These are phyloP conservation scores for Alca torda DNA, from an alignment of 2,797 vertebrate species.

Conservation along the genomic window DNA sequence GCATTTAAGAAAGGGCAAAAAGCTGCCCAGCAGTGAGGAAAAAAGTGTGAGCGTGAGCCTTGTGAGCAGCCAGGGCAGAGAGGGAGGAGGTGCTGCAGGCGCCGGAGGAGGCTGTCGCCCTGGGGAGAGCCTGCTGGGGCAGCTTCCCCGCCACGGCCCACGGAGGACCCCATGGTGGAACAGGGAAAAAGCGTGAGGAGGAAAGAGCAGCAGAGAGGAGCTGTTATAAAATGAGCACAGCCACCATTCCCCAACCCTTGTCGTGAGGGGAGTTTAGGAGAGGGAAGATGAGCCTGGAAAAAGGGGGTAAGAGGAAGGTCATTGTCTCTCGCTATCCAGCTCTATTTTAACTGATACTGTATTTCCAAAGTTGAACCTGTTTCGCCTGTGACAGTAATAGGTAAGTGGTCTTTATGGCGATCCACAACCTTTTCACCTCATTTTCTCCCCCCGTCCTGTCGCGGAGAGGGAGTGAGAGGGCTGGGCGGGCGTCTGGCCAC, in stretches of 20 bases:
- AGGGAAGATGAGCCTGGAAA: not conserved
- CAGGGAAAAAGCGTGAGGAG: not conserved
- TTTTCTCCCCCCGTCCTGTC: not conserved
- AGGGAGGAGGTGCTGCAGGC: not conserved
- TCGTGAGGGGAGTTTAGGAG: not conserved
- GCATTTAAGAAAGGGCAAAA: not conserved
- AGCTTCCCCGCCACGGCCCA: accelerated
- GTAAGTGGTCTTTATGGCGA: not conserved
- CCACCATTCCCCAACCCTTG: too few species aligned
- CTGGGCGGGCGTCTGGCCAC: accelerated
- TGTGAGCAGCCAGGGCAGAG: accelerated
- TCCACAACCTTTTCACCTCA: not conserved
- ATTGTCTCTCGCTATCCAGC: not conserved
- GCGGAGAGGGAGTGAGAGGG: not conserved
- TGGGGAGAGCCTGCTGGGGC: accelerated
- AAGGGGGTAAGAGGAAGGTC: not conserved
- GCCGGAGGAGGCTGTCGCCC: too few species aligned
- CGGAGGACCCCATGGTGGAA: accelerated
- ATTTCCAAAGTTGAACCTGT: not conserved
- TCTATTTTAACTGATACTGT: not conserved
- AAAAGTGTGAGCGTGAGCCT: accelerated
- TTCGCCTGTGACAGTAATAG: not conserved
- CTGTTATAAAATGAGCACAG: not conserved
- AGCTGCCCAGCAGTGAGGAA: accelerated
- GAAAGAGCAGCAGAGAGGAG: not conserved